A percentile compares a stretch with the other conserved stretches of the same genome.
phyloP scores from a whole-genome alignment of 2,797 vertebrate species.

The Protosalanx chinensis region DNA sequence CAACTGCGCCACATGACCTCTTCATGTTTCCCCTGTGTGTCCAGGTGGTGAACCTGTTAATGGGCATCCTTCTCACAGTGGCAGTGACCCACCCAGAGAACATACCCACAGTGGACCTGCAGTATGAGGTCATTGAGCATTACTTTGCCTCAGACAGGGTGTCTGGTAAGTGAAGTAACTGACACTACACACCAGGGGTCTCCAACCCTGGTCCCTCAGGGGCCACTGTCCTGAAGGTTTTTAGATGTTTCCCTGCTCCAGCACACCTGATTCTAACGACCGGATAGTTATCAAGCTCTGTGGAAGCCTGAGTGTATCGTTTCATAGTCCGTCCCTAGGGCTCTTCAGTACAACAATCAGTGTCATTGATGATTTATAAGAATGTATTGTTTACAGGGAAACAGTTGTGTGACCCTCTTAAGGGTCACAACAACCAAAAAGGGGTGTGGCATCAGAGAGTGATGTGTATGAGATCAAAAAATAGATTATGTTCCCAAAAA shows the following conservation, averaged over 20 bases:
- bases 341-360: neutral
- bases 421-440: neutral
- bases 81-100: slow-evolving; percentile 96
- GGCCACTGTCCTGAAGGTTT: no score
- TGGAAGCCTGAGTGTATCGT: neutral
- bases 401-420: neutral
- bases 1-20: no score
- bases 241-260: no score
- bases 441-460: no score
- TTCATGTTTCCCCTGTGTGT: slow-evolving; percentile 8
- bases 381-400: slow-evolving; percentile 3
- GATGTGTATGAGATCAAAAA: no score
- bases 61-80: slow-evolving; percentile 95
- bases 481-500: no score
- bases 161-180: slow-evolving; percentile 79
- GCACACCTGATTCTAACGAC: no score
- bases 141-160: slow-evolving; percentile 94
- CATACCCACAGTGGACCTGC: slow-evolving; percentile 87
- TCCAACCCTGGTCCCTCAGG: no score
- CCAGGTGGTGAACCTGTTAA: slow-evolving; percentile 94
- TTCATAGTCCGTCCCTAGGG: neutral
- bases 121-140: slow-evolving; percentile 97
- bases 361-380: neutral
- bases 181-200: neutral
- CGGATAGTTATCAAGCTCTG: no score